Evolutionary conservation across 2,797 vertebrate species (phyloP).

Genomic region (Delichon dasypus): DNA sequence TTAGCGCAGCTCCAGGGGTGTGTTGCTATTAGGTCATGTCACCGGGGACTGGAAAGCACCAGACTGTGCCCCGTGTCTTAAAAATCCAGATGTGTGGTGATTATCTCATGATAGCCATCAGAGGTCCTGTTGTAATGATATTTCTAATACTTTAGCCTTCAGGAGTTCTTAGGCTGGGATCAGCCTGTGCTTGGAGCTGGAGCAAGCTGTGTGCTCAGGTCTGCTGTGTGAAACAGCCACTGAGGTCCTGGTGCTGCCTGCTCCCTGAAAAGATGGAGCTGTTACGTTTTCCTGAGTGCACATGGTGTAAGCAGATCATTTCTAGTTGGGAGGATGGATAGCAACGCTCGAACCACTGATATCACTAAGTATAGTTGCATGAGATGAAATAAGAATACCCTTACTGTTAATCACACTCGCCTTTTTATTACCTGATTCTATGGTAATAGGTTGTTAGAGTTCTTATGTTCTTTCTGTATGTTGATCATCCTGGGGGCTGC

Average conservation of each 20-base stretch:
- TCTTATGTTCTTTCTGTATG: neutral
- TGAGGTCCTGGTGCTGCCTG: neutral
- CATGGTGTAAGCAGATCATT: neutral
- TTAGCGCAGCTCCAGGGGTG: neutral
- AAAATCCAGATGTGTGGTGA: conserved; percentile 23
- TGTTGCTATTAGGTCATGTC: conserved; percentile 39
- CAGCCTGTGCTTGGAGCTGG: neutral
- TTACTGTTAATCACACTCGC: neutral
- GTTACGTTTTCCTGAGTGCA: neutral
- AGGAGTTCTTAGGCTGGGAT: neutral
- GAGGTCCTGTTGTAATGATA: neutral
- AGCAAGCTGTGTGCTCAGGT: neutral
- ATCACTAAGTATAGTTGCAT: neutral
- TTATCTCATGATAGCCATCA: neutral
- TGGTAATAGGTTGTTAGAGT: neutral
- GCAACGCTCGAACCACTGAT: neutral
- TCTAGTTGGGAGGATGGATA: neutral
- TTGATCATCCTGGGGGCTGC: neutral
- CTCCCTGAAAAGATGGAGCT: neutral
- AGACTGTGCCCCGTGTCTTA: neutral
- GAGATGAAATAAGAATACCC: conserved; percentile 2
- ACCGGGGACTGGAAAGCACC: neutral
- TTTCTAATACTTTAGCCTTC: neutral
- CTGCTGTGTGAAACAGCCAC: neutral
- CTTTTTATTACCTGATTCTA: neutral